phyloP scores from a whole-genome alignment of 2,888 invertebrate species.

The Aethes cnicana region DNA sequence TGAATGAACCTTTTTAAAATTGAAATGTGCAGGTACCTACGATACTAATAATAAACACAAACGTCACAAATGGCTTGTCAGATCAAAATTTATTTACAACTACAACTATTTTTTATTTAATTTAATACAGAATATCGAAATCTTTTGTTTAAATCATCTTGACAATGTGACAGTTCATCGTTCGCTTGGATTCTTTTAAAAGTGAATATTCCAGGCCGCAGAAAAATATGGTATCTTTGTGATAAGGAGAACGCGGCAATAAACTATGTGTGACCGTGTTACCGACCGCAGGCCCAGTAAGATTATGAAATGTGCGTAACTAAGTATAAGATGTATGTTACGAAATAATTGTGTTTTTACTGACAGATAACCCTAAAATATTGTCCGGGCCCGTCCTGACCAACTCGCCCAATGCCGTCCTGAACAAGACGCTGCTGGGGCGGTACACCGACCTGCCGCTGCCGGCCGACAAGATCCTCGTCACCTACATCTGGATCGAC shows the following conservation, averaged over 20 bases:
- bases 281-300: slow-evolving; percentile 44
- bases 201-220: neutral
- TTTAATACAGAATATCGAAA: slow-evolving; percentile 27
- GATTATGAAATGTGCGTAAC: slow-evolving; percentile 23
- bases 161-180: neutral
- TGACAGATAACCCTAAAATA: slow-evolving; percentile 74
- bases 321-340: neutral
- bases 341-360: slow-evolving; percentile 8
- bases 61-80: too few species aligned
- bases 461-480: slow-evolving; percentile 89
- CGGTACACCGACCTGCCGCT: slow-evolving; percentile 90
- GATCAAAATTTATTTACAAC: too few species aligned
- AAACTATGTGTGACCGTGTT: slow-evolving; percentile 37
- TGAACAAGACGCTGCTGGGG: slow-evolving; percentile 88
- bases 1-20: too few species aligned
- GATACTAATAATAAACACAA: too few species aligned
- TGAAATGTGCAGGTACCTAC: too few species aligned
- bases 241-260: neutral
- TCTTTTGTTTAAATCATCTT: slow-evolving; percentile 36
- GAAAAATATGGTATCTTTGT: neutral
- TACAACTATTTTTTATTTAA: too few species aligned
- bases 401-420: slow-evolving; percentile 91
- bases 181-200: too few species aligned
- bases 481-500: slow-evolving; percentile 97
- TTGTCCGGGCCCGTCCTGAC: slow-evolving; percentile 74